Conservation (phyloP, 2,888 invertebrate species). For the Rhagium mordax region DNA sequence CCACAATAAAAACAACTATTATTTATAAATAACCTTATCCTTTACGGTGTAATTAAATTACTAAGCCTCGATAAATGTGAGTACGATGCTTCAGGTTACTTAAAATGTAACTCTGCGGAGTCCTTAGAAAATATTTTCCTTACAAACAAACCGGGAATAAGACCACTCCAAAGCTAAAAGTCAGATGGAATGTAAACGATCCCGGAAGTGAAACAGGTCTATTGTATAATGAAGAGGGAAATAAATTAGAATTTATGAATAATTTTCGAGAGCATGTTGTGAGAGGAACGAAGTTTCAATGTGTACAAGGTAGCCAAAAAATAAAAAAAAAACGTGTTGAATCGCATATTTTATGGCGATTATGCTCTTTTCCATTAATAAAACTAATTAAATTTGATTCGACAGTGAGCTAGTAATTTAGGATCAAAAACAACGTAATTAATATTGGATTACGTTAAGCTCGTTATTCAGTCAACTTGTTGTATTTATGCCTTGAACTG, state of each 20-base stretch:
- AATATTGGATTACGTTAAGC: no score
- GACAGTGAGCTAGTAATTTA: no score
- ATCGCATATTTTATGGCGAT: no score
- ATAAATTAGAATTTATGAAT: background rate
- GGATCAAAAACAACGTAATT: no score
- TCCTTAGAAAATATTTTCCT: slow-evolving; percentile 5
- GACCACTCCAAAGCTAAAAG: background rate
- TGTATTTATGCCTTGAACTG: no score
- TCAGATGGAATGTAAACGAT: background rate
- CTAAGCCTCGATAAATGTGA: background rate
- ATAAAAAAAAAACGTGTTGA: no score
- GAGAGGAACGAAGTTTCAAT: background rate
- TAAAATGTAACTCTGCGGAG: background rate
- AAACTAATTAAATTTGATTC: no score
- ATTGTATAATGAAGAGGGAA: background rate
- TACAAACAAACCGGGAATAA: slow-evolving; percentile 4
- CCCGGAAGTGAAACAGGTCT: background rate
- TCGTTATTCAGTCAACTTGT: no score
- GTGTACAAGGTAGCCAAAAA: background rate
- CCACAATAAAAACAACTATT: no score
- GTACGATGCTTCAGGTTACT: background rate
- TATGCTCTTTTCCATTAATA: no score
- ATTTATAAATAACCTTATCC: no score
- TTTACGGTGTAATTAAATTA: background rate
- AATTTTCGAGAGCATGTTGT: background rate